These are phyloP conservation scores for Xylocopa sonorina DNA, from an alignment of 1,140 invertebrate genomes.

Conservation along the genomic window DNA sequence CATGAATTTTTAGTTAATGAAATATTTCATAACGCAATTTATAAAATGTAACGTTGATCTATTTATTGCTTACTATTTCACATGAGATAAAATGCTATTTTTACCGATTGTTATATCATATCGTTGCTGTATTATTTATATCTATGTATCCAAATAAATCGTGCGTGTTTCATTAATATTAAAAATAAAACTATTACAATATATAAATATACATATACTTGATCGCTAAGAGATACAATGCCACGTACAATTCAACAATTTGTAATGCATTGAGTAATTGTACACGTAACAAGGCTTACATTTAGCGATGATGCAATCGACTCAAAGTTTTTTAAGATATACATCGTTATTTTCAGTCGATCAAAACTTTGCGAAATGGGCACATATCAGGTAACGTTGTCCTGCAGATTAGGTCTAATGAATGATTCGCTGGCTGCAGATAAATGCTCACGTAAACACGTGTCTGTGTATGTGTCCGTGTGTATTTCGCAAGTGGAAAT, in stretches of 20 bases:
- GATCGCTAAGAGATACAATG: too few species aligned
- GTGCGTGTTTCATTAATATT: background rate
- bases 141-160: background rate
- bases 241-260: background rate
- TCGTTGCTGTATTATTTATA: background rate
- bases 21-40: background rate
- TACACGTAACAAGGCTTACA: background rate
- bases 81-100: background rate
- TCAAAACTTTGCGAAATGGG: background rate
- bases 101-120: background rate
- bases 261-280: background rate
- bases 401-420: slow-evolving; percentile 36
- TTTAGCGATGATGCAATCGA: background rate
- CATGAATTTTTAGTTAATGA: background rate
- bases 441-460: slow-evolving; percentile 23
- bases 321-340: slow-evolving; percentile 3
- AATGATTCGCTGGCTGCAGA: slow-evolving; percentile 51
- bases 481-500: slow-evolving; percentile 8
- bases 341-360: background rate
- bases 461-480: too few species aligned
- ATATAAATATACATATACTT: too few species aligned
- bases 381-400: background rate
- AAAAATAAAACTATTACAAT: background rate
- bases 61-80: background rate
- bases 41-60: background rate